These are phyloP conservation scores for Trachelus tabidus DNA, from an alignment of 2,888 invertebrate species.

Conservation along the genomic window DNA sequence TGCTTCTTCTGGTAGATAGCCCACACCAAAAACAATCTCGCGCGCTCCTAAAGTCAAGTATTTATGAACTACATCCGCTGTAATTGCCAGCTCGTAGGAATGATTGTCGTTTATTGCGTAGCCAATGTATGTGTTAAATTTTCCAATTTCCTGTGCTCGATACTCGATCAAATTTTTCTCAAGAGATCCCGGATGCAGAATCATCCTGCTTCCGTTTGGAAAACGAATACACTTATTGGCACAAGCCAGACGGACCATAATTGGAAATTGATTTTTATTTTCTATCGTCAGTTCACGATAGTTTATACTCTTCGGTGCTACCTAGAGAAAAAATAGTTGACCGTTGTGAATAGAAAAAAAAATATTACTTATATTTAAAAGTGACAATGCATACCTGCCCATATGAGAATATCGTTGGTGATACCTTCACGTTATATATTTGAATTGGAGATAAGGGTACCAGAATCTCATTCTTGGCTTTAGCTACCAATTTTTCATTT, in stretches of 20 bases:
- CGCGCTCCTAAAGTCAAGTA: conserved; percentile 49
- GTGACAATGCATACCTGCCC: conserved; percentile 43
- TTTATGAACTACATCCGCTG: conserved; percentile 63
- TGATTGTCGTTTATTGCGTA: conserved; percentile 65
- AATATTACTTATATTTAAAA: not conserved
- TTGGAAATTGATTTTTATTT: conserved; percentile 62
- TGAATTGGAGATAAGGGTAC: conserved; percentile 63
- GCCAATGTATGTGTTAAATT: conserved; percentile 58
- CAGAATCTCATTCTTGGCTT: conserved; percentile 30
- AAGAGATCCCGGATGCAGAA: conserved; percentile 30
- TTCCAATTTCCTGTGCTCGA: conserved; percentile 47
- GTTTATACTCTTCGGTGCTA: conserved; percentile 47
- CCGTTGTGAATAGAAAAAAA: not conserved
- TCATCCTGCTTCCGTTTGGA: conserved; percentile 33
- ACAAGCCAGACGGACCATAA: conserved; percentile 41
- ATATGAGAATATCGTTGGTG: conserved; percentile 55
- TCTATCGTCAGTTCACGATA: conserved; percentile 52
- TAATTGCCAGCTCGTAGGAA: conserved; percentile 61
- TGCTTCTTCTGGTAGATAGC: conserved; percentile 63
- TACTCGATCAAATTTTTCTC: conserved; percentile 34
- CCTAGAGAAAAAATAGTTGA: conserved; percentile 29
- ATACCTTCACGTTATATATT: conserved; percentile 62
- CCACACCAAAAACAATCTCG: conserved; percentile 59
- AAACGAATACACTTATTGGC: conserved; percentile 35
- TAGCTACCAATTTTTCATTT: conserved; percentile 3